These are phyloP conservation scores for Conger conger DNA, from an alignment of 2,113 vertebrate species.

Conservation along the genomic window DNA sequence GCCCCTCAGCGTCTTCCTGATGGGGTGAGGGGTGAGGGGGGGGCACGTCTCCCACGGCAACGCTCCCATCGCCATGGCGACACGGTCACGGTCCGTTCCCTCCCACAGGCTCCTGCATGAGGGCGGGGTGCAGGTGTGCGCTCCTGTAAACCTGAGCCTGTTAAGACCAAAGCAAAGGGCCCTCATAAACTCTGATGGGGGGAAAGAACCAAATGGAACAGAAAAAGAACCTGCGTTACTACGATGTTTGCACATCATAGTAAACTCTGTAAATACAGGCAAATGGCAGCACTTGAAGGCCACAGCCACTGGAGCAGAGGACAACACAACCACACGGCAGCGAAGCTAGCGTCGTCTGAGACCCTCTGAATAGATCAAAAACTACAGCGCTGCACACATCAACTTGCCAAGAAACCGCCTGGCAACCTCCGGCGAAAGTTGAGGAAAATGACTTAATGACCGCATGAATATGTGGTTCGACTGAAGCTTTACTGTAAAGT, in stretches of 20 bases:
- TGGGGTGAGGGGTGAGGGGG: slow-evolving; percentile 46
- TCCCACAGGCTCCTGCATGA: neutral
- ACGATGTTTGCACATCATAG: too few species aligned
- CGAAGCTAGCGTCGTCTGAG: slow-evolving; percentile 24
- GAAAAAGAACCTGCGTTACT: neutral
- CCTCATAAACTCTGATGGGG: neutral
- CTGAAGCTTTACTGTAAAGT: neutral
- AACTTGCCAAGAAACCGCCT: neutral
- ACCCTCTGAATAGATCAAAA: neutral
- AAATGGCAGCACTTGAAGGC: slow-evolving; percentile 44
- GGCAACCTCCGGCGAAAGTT: neutral
- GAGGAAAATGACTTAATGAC: neutral
- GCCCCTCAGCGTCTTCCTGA: slow-evolving; percentile 29
- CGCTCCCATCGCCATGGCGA: neutral
- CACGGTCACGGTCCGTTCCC: neutral
- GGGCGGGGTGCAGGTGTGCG: too few species aligned
- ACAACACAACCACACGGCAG: neutral
- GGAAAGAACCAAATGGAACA: neutral
- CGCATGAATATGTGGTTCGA: neutral
- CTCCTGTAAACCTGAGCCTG: neutral
- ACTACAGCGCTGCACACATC: too few species aligned
- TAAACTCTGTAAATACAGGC: slow-evolving; percentile 43
- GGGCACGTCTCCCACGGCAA: neutral
- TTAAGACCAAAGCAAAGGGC: neutral
- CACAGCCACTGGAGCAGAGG: slow-evolving; percentile 19